phyloP scores from a whole-genome alignment of 2,113 vertebrate species.

The Pontoporia blainvillei region DNA sequence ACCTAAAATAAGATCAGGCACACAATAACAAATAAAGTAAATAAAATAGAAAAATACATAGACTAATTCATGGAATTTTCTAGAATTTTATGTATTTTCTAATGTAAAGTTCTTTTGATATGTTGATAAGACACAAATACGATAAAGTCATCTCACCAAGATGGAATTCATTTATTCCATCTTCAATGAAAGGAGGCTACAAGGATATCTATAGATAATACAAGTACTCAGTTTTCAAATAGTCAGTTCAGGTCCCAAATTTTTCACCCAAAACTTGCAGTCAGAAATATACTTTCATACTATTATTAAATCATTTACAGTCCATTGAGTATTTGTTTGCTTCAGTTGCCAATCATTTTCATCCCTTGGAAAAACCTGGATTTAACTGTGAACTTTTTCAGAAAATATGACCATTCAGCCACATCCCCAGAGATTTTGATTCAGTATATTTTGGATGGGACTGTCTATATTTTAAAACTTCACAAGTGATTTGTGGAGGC shows the following conservation, averaged over 20 bases:
- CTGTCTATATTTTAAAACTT: not conserved
- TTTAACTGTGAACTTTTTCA: not conserved
- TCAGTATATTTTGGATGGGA: not conserved
- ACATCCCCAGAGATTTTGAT: not conserved
- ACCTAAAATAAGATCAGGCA: not conserved
- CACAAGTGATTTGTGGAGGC: not conserved
- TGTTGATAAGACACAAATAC: not conserved
- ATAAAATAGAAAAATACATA: not conserved
- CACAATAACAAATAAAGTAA: not conserved
- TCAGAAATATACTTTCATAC: not conserved
- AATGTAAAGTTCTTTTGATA: not conserved
- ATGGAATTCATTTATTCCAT: not conserved
- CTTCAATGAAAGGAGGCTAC: not conserved
- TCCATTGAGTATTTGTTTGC: not conserved
- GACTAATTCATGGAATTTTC: not conserved
- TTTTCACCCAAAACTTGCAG: not conserved
- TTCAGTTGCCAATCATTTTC: not conserved
- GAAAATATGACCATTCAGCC: not conserved
- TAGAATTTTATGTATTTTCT: not conserved
- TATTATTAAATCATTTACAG: not conserved
- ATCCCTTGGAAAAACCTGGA: not conserved
- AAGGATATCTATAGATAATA: not conserved
- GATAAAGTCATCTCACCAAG: not conserved
- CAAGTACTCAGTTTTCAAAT: rapidly evolving
- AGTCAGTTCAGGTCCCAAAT: not conserved